Evolutionary conservation across 2,113 vertebrate species (phyloP), one percentile per base, ranked within the genome.

Genomic region (Trematocara variabile): DNA sequence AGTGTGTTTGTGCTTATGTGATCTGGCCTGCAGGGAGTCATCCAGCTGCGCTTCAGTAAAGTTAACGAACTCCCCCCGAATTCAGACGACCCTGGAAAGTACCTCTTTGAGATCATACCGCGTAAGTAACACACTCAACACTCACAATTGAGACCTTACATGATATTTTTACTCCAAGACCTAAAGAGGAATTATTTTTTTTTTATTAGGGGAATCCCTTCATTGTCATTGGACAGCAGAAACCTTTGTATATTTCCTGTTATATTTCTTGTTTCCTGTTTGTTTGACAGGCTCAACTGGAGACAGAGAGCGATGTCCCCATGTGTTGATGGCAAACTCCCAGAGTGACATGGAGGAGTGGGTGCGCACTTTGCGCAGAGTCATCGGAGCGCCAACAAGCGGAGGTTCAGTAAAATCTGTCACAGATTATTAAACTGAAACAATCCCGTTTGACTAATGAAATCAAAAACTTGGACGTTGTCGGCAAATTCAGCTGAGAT

Each of bases 281-380:
- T 33, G 18, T 92, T 81, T 86, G 58, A 9, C 93, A 99, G 97
- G 95, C 5, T 7, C 77, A 13, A 94, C 86, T 1, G 96, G 94
- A 34, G 98, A 99, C 55, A 96, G 97, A 85, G 96, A 84, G 89
- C 95, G 97, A 86, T 98, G 98, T 79, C 88, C 96, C 2, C 97
- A 94, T 0, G 93, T 98, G 79, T 97, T 99, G 86, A 98, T 99
- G 99, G 98, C 98, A 9, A 97, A 87, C 84, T 98, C 98, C n/a
- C 98, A 98, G 91, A 91, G 93, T 0, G 98, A 99, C 90, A 97
- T 98, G 98, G 97, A 98, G 18, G 98, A 99, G 39, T 99, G 99
- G 99, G 97, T 99, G 53, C 98, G 97, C 48, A 93, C 95, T 20
- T 96, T 99, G 53, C 97, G 95, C 18, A 95, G 97, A 73, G 97